Percentiles rank a stretch among this genome's conserved stretches.
Conservation (phyloP, 2,113 vertebrate species). For the Copsychus sechellarum region DNA sequence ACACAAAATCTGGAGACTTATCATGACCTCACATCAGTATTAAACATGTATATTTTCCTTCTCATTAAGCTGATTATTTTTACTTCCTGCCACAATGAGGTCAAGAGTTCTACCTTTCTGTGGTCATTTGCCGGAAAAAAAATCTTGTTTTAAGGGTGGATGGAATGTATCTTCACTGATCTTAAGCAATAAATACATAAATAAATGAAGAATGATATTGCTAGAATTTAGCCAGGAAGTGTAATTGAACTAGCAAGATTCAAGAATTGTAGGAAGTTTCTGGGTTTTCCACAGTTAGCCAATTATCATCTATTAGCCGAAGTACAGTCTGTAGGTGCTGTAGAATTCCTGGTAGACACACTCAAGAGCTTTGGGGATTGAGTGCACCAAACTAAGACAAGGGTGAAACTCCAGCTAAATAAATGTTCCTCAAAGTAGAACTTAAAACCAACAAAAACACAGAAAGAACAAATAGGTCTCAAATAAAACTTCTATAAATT, state of each 20-base stretch:
- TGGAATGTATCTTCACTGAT: neutral
- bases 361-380: conserved; percentile 61
- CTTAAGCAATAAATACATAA: neutral
- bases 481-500: neutral
- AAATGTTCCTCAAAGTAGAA: conserved; percentile 66
- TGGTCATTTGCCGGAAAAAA: neutral
- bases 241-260: neutral
- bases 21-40: neutral
- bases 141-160: neutral
- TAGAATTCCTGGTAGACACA: conserved; percentile 68
- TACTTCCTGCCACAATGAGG: neutral
- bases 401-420: conserved; percentile 79
- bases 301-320: conserved; percentile 62
- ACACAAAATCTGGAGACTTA: neutral
- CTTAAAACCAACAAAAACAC: conserved; percentile 36
- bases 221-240: neutral
- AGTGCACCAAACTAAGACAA: conserved; percentile 69
- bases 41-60: neutral
- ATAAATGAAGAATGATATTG: neutral
- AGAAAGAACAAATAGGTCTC: neutral
- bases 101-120: neutral
- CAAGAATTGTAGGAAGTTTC: conserved; percentile 67
- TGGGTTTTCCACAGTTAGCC: conserved; percentile 32
- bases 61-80: neutral
- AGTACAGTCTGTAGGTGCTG: conserved; percentile 45